Percentiles rank a stretch among this genome's conserved stretches.
phyloP scores from a whole-genome alignment of 2,113 vertebrate species.

The Epinephelus moara region DNA sequence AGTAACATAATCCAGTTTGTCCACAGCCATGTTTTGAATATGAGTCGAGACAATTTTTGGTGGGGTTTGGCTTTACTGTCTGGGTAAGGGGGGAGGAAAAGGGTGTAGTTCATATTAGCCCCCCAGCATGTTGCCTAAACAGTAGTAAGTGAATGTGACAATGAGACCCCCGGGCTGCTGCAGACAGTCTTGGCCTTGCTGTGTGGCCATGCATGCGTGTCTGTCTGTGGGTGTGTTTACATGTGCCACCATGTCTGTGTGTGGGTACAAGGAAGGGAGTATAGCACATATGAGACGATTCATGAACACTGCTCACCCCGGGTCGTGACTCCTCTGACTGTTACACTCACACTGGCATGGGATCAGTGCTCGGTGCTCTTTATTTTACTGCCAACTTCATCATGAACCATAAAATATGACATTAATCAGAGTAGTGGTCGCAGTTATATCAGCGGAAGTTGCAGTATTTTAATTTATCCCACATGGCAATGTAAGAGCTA shows the following conservation, averaged over 20 bases:
- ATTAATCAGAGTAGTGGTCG: constrained; percentile 25
- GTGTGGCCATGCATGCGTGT: constrained; percentile 55
- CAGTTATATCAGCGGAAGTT: constrained; percentile 26
- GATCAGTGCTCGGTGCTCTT: constrained; percentile 34
- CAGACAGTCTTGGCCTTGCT: constrained; percentile 62
- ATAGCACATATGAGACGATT: constrained; percentile 67
- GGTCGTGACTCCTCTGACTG: constrained; percentile 67
- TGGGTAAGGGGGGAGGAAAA: constrained; percentile 14
- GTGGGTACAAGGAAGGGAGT: constrained; percentile 43
- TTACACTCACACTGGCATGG: constrained; percentile 41
- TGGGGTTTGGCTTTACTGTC: constrained; percentile 34
- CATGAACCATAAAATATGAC: constrained; percentile 32
- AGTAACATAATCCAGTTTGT: constrained; percentile 25
- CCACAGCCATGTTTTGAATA: constrained; percentile 50
- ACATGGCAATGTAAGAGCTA: constrained; percentile 9
- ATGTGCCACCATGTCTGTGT: constrained; percentile 58
- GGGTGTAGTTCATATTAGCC: constrained; percentile 67
- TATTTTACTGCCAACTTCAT: constrained; percentile 48
- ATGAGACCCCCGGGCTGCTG: constrained; percentile 69
- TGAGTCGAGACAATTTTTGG: constrained; percentile 38
- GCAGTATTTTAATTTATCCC: constrained; percentile 30
- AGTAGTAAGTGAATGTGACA: constrained; percentile 80
- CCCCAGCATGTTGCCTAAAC: constrained; percentile 78
- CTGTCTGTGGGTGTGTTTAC: constrained; percentile 46
- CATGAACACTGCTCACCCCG: constrained; percentile 45